These are phyloP conservation scores for Anarsia innoxiella DNA, from an alignment of 2,888 invertebrate species.

Conservation along the genomic window DNA sequence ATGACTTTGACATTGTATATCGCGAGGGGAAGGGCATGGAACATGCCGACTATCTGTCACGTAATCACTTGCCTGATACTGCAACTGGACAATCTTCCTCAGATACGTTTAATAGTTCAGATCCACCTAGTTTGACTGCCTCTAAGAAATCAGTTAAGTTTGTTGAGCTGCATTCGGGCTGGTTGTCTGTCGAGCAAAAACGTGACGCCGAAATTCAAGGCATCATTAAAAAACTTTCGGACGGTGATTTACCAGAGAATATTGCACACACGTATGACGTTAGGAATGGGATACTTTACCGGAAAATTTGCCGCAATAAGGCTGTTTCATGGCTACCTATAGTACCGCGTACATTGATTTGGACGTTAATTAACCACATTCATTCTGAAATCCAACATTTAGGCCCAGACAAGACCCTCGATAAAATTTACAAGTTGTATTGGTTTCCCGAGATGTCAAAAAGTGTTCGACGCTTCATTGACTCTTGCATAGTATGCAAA, in stretches of 20 bases:
- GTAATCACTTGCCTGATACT: slow-evolving; percentile 9
- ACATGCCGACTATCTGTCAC: slow-evolving; percentile 11
- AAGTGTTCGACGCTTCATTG: slow-evolving; percentile 20
- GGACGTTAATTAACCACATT: slow-evolving; percentile 24
- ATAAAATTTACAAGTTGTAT: slow-evolving; percentile 24
- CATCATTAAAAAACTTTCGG: slow-evolving; percentile 15
- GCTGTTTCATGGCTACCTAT: slow-evolving; percentile 21
- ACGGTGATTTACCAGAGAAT: slow-evolving; percentile 4
- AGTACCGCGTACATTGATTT: slow-evolving; percentile 20
- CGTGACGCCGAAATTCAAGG: slow-evolving; percentile 21
- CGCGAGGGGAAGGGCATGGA: slow-evolving; percentile 10
- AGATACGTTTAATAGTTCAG: too few species aligned
- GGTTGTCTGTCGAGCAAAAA: slow-evolving; percentile 27
- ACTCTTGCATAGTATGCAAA: slow-evolving; percentile 22
- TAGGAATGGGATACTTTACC: slow-evolving; percentile 19
- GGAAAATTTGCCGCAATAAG: slow-evolving; percentile 23
- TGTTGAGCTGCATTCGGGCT: slow-evolving; percentile 19
- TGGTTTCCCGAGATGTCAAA: slow-evolving; percentile 26
- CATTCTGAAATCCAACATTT: slow-evolving; percentile 23
- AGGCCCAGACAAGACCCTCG: slow-evolving; percentile 23
- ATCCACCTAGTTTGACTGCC: too few species aligned
- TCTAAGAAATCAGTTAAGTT: slow-evolving; percentile 15
- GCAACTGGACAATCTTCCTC: not conserved
- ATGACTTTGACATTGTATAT: slow-evolving; percentile 16
- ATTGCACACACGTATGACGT: slow-evolving; percentile 23